Evolutionary conservation across 2,113 vertebrate genomes (phyloP).

Genomic region (Malurus melanocephalus): DNA sequence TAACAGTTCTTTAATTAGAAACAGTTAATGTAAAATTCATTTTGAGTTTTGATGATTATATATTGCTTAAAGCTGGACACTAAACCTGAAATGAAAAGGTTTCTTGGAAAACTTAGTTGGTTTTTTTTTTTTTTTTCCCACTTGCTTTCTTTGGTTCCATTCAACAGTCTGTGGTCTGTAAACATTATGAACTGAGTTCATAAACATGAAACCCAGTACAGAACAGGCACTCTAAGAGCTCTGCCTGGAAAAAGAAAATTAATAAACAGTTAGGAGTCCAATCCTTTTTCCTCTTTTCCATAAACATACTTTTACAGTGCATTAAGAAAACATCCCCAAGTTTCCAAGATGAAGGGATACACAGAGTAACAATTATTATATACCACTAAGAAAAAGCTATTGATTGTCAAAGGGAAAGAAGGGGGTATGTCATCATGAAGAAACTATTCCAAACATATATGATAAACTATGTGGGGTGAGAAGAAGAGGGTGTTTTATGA

Average conservation of each 20-base stretch:
- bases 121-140: fast-evolving
- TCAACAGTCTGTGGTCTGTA: not conserved
- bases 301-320: not conserved
- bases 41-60: not conserved
- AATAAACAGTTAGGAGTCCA: not conserved
- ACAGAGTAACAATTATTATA: not conserved
- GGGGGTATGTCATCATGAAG: not conserved
- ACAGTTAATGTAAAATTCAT: not conserved
- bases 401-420: not conserved
- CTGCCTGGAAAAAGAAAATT: not conserved
- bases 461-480: not conserved
- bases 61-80: not conserved
- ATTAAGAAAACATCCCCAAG: not conserved
- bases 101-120: fast-evolving
- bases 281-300: not conserved
- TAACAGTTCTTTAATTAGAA: not conserved
- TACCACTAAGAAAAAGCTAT: not conserved
- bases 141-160: not conserved
- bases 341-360: not conserved
- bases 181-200: not conserved
- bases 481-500: not conserved
- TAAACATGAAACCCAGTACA: not conserved
- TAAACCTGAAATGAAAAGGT: not conserved
- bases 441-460: not conserved
- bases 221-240: not conserved